Evolutionary conservation across 2,113 vertebrate species (phyloP), one percentile per base, ranked within the genome.

Genomic region (Hydropotes inermis): DNA sequence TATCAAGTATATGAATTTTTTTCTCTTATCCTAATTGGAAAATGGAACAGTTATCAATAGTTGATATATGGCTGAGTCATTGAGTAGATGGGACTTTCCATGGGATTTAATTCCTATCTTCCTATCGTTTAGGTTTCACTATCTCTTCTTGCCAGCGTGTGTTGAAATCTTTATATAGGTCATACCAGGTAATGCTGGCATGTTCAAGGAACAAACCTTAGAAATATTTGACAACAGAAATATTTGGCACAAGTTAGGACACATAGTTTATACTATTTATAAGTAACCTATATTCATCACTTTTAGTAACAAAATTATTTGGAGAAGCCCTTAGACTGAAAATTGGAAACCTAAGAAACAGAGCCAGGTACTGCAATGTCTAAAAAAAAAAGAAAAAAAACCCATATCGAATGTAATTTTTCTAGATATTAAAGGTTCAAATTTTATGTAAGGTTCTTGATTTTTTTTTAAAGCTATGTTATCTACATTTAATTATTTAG

Each of bases 51-150:
- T 55, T 83, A 96, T 64, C 74, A 85, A 87, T 57, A 97, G 61
- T 82, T 96, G 94, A 83, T 95, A 96, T n/a, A 55, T 87, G 21
- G 86, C 23, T 90, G 27, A 91, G 67, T 97, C 64, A 94, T 13
- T 79, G 82, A 98, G 87, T 27, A 85, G 79, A 74, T 25, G 39
- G 39, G 50, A 97, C n/a, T 97, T 97, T 96, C 95, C 79, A 92
- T 45, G 39, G 76, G 36, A 97, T 89, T 95, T 79, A 91, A 97
- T 87, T 97, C 79, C 89, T 64, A 89, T 39, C 91, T 95, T 95
- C 79, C 47, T 52, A 90, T 74, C 78, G 45, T 83, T 5, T 85
- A 85, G 58, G 84, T 98, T 96, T 98, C 84, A 81, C 0, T 90
- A 97, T 67, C 67, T 70, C 67, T 57, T 95, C 61, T 87, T 94